Conservation (phyloP, 2,113 vertebrate species). For the Pelobates fuscus region DNA sequence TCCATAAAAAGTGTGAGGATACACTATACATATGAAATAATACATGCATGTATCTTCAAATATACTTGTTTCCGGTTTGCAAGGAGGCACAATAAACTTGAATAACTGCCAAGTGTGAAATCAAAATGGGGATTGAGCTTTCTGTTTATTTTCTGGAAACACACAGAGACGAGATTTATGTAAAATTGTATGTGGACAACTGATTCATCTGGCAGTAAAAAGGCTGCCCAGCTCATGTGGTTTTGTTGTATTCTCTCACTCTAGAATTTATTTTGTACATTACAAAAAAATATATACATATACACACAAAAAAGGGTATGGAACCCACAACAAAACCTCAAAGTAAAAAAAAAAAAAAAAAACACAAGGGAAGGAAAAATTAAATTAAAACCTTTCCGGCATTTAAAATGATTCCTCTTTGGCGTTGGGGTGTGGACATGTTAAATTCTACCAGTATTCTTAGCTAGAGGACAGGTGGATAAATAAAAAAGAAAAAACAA, state of each 20-base stretch:
- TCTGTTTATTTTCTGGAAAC: conserved; percentile 36
- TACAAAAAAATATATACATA: not conserved
- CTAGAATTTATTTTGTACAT: conserved; percentile 8
- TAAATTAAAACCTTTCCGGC: conserved; percentile 15
- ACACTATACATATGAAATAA: conserved; percentile 41
- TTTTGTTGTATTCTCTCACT: not conserved
- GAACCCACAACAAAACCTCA: too few relatives aligned
- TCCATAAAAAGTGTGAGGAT: conserved; percentile 17
- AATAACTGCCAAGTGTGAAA: conserved; percentile 29
- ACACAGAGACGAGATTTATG: not conserved
- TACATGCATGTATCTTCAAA: conserved; percentile 32
- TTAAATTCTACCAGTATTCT: not conserved
- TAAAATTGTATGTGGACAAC: conserved; percentile 14
- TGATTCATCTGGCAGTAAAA: not conserved
- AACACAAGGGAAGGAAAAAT: too few relatives aligned
- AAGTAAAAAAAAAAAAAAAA: too few relatives aligned
- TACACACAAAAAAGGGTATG: not conserved
- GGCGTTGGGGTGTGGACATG: conserved; percentile 11
- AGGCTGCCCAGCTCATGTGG: not conserved
- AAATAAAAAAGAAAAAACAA: not conserved
- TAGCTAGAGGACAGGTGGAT: not conserved
- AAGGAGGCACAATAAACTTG: conserved; percentile 21
- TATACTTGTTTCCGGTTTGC: not conserved
- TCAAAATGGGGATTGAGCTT: conserved; percentile 6
- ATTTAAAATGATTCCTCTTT: conserved; percentile 33